Base-by-base conservation (phyloP, 2,113 vertebrate genomes). In the Girardinichthys multiradiatus region DNA sequence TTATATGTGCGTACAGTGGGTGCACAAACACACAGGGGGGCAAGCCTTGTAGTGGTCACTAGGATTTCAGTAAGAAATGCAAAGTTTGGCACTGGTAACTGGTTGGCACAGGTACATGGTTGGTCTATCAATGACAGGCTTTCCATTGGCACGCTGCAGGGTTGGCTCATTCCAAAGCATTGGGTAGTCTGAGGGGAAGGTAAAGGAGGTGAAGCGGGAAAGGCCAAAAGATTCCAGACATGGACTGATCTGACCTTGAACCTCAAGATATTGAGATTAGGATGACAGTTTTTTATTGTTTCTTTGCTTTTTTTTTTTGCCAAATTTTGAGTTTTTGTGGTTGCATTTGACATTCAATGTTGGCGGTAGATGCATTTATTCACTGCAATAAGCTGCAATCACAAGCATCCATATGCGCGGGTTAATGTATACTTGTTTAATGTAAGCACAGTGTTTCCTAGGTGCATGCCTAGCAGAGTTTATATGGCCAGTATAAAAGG, bases 401-500 rank as follows among this genome's bases (percentile, higher is more conserved):
- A 4, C 66, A 63, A 72, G 58, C 62, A 42, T 77, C 45, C 27
- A 62, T 57, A 48, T 64, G 70, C n/a, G 28, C 24, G 28, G 10
- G 19, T 61, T 64, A 64, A 31, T 74, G 39, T 42, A 13, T 42
- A 33, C 68, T 71, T 75, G 71, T 70, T 37, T 80, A 58, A 65
- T 59, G 57, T 24, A 35, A 51, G 54, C 28, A 70, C 28, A 74
- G 57, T 64, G 82, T 76, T 83, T 74, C 87, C 69, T 86, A 87
- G 83, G 86, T 90, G 85, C 65, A 29, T 13, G 42, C 26, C 74
- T 12, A 69, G 84, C 76, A 82, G 61, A 73, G 80, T 81, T 87
- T 86, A 80, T 86, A 81, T 68, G 75, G 74, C 72, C 57, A 57
- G 81, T 83, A 84, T 88, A 90, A 54, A 74, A 78, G 76, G 85